A percentile compares a stretch with the other conserved stretches of the same genome.
phyloP scores from a whole-genome alignment of 30 jellyfish, hydroid and myxozoan species.

The Turritopsis rubra region DNA sequence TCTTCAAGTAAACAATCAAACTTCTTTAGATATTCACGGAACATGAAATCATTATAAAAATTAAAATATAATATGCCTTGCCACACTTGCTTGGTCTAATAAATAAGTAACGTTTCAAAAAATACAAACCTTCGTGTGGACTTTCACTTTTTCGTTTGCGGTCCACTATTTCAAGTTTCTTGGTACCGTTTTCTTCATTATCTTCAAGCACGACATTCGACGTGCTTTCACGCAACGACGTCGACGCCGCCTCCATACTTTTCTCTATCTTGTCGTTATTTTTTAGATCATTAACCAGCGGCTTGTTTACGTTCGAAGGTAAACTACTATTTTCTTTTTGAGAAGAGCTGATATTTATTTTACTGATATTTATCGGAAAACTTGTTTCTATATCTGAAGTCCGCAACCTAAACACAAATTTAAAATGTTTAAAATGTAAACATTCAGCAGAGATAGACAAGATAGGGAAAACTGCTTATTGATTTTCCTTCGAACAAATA shows the following conservation, averaged over 20 bases:
- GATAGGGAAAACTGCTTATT: too few species aligned
- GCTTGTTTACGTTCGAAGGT: background rate
- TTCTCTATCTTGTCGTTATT: background rate
- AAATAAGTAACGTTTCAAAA: background rate
- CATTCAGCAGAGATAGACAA: too few species aligned
- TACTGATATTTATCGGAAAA: too few species aligned
- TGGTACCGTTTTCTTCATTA: background rate
- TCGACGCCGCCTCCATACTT: background rate
- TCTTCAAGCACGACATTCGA: background rate
- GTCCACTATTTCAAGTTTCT: background rate
- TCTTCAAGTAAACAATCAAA: too few species aligned
- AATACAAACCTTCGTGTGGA: constrained; percentile 11
- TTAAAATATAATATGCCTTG: too few species aligned
- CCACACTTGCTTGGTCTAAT: background rate
- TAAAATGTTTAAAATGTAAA: too few species aligned
- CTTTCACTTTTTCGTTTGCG: constrained; percentile 15
- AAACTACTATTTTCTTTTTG: background rate
- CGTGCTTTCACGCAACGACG: background rate
- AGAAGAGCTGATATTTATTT: background rate
- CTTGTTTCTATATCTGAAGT: background rate
- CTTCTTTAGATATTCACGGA: background rate
- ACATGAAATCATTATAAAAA: background rate
- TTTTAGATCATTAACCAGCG: background rate
- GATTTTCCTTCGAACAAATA: too few species aligned
- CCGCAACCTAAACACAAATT: background rate